A percentile compares a stretch with the other conserved stretches of the same genome.
Evolutionary conservation across 2,113 vertebrate genomes (phyloP).

Genomic region (Dipodomys merriami): DNA sequence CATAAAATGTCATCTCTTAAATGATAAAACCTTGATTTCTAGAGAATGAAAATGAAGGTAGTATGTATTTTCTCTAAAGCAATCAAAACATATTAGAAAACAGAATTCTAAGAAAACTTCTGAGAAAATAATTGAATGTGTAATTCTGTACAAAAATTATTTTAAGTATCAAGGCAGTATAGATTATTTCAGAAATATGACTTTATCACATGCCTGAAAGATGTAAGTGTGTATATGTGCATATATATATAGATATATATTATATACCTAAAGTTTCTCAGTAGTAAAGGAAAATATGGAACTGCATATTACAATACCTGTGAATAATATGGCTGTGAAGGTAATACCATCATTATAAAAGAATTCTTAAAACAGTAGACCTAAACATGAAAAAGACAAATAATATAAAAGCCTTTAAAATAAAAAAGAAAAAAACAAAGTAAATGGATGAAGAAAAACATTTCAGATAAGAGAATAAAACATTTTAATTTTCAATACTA

Average conservation of each 20-base stretch:
- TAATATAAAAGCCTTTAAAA: not conserved
- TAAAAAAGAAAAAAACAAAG: not conserved
- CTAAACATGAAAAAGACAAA: slow-evolving; percentile 12
- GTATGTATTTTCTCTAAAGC: slow-evolving; percentile 49
- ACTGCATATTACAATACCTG: not conserved
- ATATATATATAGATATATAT: too few species aligned
- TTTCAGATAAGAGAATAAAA: too few species aligned
- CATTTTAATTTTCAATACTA: slow-evolving; percentile 12
- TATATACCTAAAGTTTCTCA: too few species aligned
- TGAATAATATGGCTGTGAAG: slow-evolving; percentile 7
- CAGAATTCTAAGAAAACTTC: too few species aligned
- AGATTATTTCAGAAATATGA: not conserved
- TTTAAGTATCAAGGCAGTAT: not conserved
- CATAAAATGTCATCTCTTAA: not conserved
- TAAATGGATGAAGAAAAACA: too few species aligned
- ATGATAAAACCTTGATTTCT: slow-evolving; percentile 36
- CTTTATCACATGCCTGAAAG: not conserved
- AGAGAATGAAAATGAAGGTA: slow-evolving; percentile 19
- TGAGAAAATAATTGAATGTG: not conserved
- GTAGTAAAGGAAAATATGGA: too few species aligned
- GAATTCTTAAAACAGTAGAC: not conserved
- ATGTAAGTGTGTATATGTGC: not conserved
- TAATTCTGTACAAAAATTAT: not conserved
- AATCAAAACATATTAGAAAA: not conserved
- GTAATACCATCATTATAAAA: not conserved